Percentiles rank a stretch among this genome's conserved stretches.
Conservation (phyloP, 2,888 invertebrate species). For the Melanotus villosus region DNA sequence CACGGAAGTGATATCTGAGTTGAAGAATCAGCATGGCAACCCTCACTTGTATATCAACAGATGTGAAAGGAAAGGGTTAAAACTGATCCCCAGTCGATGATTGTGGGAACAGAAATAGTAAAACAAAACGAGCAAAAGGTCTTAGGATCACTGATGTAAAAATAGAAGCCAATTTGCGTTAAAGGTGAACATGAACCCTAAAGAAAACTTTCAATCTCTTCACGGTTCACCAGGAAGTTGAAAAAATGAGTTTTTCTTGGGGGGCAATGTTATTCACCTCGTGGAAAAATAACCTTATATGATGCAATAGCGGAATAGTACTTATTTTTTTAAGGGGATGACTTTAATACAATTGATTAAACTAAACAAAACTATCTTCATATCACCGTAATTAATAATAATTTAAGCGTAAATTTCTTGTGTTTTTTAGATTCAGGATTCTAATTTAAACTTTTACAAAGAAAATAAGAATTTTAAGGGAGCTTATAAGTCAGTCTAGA, state of each 20-base stretch:
- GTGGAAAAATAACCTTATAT: too few species aligned
- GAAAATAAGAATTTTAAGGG: neutral
- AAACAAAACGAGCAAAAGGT: conserved; percentile 46
- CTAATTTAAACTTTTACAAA: too few species aligned
- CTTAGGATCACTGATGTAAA: conserved; percentile 37
- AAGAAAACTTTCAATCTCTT: neutral
- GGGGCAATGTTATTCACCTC: too few species aligned
- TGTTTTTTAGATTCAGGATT: too few species aligned
- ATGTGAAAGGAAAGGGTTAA: conserved; percentile 54
- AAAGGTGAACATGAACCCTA: conserved; percentile 8
- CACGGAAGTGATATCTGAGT: conserved; percentile 49
- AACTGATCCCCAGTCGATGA: conserved; percentile 49
- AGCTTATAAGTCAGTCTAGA: neutral
- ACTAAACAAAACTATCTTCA: too few species aligned
- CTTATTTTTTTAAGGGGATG: too few species aligned
- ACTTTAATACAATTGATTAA: too few species aligned
- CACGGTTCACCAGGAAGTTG: neutral
- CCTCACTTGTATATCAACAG: conserved; percentile 51
- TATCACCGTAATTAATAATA: too few species aligned
- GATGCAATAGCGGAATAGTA: too few species aligned
- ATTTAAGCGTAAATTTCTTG: too few species aligned
- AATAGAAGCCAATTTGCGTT: conserved; percentile 39
- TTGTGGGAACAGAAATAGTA: conserved; percentile 52
- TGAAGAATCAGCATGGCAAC: conserved; percentile 46
- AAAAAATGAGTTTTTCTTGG: neutral